Conservation (phyloP, 2,888 invertebrate genomes). For the Actias luna region DNA sequence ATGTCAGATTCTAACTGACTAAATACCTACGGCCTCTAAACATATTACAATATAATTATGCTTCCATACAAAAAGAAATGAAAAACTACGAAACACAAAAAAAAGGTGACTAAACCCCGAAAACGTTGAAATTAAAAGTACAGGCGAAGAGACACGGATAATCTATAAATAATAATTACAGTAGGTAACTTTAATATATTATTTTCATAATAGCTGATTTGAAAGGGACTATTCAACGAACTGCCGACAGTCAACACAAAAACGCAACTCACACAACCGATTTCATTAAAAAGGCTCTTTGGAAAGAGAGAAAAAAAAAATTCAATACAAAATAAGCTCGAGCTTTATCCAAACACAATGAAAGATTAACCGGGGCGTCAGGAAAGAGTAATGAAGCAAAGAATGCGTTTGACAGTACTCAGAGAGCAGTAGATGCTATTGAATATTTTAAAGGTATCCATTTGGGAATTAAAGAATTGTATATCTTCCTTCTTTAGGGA, state of each 20-base stretch:
- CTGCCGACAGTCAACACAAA: conserved; percentile 22
- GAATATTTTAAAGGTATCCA: conserved; percentile 65
- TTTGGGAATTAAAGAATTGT: conserved; percentile 37
- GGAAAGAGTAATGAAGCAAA: conserved; percentile 68
- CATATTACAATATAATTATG: too few relatives aligned
- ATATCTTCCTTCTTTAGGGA: conserved; percentile 12
- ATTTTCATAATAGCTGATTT: background rate
- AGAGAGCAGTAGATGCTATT: conserved; percentile 49
- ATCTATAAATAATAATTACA: conserved; percentile 5
- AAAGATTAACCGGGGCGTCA: conserved; percentile 68
- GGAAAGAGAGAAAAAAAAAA: too few relatives aligned
- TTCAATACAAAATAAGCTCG: conserved; percentile 40
- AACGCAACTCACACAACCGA: conserved; percentile 43
- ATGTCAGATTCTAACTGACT: too few relatives aligned
- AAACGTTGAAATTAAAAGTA: background rate
- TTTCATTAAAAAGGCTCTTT: conserved; percentile 37
- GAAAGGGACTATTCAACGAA: background rate
- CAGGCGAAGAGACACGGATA: background rate
- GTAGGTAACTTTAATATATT: background rate
- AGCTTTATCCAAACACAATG: conserved; percentile 60
- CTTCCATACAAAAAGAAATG: background rate
- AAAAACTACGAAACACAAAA: background rate
- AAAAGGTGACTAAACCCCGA: background rate
- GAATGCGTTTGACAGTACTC: conserved; percentile 67
- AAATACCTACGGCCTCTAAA: too few relatives aligned